phyloP scores from a whole-genome alignment of 2,888 invertebrate species.

The Chrysina gloriosa region DNA sequence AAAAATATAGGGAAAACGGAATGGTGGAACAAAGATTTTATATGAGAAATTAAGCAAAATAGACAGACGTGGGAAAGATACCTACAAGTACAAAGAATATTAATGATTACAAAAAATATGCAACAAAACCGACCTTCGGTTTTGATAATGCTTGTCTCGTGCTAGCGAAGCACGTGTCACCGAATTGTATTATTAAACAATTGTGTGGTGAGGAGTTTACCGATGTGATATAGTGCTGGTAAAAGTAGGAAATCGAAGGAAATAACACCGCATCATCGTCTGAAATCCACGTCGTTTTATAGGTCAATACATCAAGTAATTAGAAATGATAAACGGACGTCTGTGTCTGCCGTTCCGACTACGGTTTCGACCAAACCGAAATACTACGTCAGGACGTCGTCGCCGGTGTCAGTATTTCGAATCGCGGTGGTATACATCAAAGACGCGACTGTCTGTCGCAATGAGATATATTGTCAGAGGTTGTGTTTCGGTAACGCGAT shows the following conservation, averaged over 20 bases:
- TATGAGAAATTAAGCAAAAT: too few species aligned
- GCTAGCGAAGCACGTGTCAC: too few species aligned
- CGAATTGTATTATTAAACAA: too few species aligned
- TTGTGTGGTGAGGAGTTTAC: too few species aligned
- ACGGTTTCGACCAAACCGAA: slow-evolving; percentile 35
- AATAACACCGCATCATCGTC: background rate
- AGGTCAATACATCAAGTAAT: slow-evolving; percentile 53
- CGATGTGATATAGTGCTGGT: too few species aligned
- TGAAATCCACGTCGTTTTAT: slow-evolving; percentile 42
- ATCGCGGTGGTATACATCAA: slow-evolving; percentile 51
- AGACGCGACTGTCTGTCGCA: slow-evolving; percentile 52
- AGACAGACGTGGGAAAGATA: too few species aligned
- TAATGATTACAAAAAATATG: too few species aligned
- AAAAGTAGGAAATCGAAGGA: background rate
- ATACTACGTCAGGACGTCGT: slow-evolving; percentile 22
- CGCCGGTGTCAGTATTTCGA: slow-evolving; percentile 32
- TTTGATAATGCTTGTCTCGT: too few species aligned
- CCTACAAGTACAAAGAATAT: too few species aligned
- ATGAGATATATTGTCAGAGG: slow-evolving; percentile 45
- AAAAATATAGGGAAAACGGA: too few species aligned
- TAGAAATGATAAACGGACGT: slow-evolving; percentile 50
- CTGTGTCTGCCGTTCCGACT: slow-evolving; percentile 44
- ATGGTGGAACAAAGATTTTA: too few species aligned
- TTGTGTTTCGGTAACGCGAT: slow-evolving; percentile 31
- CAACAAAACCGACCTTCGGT: too few species aligned